These are phyloP conservation scores for Brevimyrus niger DNA, from an alignment of 2,113 vertebrate genomes.

Conservation along the genomic window DNA sequence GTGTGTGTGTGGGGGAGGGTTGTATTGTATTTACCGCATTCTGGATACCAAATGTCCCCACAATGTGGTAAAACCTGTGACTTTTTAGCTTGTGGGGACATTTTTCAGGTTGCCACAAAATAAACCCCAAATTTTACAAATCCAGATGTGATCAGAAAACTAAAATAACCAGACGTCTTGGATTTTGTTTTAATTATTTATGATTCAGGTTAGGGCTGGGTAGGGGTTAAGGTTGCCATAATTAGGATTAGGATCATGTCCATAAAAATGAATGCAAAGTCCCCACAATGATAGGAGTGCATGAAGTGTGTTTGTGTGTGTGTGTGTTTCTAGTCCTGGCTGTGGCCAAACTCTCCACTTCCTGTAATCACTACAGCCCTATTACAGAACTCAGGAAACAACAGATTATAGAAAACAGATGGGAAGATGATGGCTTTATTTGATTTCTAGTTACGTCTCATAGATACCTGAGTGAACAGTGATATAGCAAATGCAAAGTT, in stretches of 20 bases:
- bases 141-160: background rate
- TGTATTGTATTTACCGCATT: background rate
- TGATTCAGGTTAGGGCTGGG: background rate
- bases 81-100: too few relatives aligned
- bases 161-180: background rate
- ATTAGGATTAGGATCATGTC: too few relatives aligned
- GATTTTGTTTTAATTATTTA: background rate
- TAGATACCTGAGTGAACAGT: background rate
- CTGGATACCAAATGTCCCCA: background rate
- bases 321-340: background rate
- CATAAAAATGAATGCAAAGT: background rate
- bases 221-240: background rate
- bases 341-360: background rate
- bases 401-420: background rate
- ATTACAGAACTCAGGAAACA: background rate
- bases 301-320: background rate
- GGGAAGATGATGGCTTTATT: background rate
- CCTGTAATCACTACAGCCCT: background rate
- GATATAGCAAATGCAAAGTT: background rate
- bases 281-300: background rate
- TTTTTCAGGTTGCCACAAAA: background rate
- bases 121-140: background rate
- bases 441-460: background rate
- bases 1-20: background rate
- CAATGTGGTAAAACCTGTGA: too few relatives aligned